Conservation (phyloP, 2,797 vertebrate genomes). For the Poliocrania exsul region DNA sequence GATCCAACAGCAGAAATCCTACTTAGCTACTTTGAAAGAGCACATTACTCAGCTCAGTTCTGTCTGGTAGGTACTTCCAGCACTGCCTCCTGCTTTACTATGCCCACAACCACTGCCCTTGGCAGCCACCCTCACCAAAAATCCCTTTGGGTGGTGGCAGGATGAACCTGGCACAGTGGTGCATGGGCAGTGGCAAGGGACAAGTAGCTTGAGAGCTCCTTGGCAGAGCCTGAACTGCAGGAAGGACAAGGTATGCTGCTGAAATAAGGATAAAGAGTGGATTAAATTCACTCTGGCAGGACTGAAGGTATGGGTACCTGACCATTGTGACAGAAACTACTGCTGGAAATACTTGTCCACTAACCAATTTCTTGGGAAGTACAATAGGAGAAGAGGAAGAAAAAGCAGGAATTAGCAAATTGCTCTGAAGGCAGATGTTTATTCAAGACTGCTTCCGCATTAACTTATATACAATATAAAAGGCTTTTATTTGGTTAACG, state of each 20-base stretch:
- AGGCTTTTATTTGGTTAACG: background rate
- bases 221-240: background rate
- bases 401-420: background rate
- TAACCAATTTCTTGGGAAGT: background rate
- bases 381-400: background rate
- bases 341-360: background rate
- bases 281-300: background rate
- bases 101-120: too few species aligned
- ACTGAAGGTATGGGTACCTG: background rate
- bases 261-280: background rate
- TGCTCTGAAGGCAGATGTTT: background rate
- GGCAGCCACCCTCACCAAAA: background rate
- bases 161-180: fast-evolving
- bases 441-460: background rate
- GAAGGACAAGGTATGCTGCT: background rate
- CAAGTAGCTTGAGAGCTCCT: background rate
- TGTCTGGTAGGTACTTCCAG: background rate
- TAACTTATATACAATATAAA: background rate
- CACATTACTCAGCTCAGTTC: background rate
- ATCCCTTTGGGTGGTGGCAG: background rate
- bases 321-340: background rate
- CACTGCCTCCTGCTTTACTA: background rate
- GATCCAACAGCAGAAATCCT: background rate
- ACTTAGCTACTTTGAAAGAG: background rate
- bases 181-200: background rate